These are phyloP conservation scores for Coelopa pilipes DNA, from an alignment of 2,888 invertebrate species.

Conservation along the genomic window DNA sequence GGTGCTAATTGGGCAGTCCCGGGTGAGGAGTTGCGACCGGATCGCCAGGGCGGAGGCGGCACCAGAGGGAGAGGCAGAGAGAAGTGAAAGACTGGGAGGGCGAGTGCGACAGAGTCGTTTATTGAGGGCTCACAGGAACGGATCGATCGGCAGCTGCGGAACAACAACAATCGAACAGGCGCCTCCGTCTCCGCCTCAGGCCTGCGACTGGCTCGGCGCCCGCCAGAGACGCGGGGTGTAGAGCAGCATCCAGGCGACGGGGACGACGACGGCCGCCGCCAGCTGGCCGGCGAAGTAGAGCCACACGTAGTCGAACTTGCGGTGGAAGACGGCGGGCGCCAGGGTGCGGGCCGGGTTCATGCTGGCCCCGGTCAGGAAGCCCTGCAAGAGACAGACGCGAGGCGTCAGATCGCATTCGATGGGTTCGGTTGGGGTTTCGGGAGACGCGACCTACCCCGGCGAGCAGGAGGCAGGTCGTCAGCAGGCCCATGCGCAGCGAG, in stretches of 20 bases:
- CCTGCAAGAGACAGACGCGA: slow-evolving; percentile 42
- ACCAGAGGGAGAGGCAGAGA: too few relatives aligned
- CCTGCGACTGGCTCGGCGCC: too few relatives aligned
- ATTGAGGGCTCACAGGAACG: too few relatives aligned
- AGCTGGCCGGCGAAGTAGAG: slow-evolving; percentile 67
- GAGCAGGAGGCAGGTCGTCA: neutral
- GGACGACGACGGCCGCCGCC: neutral
- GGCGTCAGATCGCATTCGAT: neutral
- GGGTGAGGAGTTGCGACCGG: too few relatives aligned
- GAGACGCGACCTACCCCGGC: neutral
- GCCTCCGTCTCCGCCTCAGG: too few relatives aligned
- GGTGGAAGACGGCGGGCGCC: slow-evolving; percentile 77
- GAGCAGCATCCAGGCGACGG: neutral
- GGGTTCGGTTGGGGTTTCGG: neutral
- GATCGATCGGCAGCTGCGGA: too few relatives aligned
- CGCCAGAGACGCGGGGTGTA: neutral
- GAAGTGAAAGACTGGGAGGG: too few relatives aligned
- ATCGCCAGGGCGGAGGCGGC: too few relatives aligned
- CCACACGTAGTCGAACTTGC: slow-evolving; percentile 76
- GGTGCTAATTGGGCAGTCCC: too few relatives aligned
- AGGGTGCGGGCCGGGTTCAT: slow-evolving; percentile 78
- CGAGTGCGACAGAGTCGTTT: too few relatives aligned
- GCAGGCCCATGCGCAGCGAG: neutral
- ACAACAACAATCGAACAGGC: too few relatives aligned
- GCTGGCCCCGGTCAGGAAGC: slow-evolving; percentile 72